Percentiles rank a stretch among this genome's conserved stretches.
phyloP scores from a whole-genome alignment of 2,888 invertebrate species.

The Folsomia candida region DNA sequence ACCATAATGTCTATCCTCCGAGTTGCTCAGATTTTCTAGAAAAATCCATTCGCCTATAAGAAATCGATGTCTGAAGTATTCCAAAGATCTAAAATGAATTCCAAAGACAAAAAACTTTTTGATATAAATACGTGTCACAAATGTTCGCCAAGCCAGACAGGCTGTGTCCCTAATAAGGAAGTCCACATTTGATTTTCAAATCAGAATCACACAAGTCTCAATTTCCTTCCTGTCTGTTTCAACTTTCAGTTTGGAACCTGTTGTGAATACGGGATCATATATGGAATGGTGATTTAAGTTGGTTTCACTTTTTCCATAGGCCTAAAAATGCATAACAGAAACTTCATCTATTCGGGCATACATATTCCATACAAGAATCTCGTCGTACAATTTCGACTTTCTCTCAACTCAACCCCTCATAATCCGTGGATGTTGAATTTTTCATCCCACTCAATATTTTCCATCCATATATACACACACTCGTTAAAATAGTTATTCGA shows the following conservation, averaged over 20 bases:
- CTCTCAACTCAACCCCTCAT: constrained; percentile 2
- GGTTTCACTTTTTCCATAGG: not conserved
- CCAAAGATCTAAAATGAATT: not conserved
- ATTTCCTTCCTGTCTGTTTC: constrained; percentile 30
- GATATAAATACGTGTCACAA: not conserved
- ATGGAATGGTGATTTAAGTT: not conserved
- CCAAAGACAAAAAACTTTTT: not conserved
- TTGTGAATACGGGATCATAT: constrained; percentile 17
- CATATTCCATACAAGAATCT: not conserved
- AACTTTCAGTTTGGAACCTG: constrained; percentile 31
- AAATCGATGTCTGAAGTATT: no score
- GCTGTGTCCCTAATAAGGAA: not conserved
- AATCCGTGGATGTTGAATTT: constrained; percentile 14
- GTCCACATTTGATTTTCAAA: constrained; percentile 30
- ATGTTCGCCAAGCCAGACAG: not conserved
- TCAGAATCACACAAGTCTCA: constrained; percentile 24
- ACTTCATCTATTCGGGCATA: constrained; percentile 9
- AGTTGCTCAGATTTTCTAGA: not conserved
- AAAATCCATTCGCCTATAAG: no score
- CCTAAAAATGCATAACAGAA: constrained; percentile 11
- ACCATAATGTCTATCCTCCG: not conserved
- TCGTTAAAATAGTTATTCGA: no score
- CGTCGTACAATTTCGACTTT: no score
- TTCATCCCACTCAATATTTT: constrained; percentile 12
- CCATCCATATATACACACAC: no score